A percentile compares a stretch with the other conserved stretches of the same genome.
These are phyloP conservation scores for Drosophila paulistorum DNA, from an alignment of 1,140 invertebrate species.

Conservation along the genomic window DNA sequence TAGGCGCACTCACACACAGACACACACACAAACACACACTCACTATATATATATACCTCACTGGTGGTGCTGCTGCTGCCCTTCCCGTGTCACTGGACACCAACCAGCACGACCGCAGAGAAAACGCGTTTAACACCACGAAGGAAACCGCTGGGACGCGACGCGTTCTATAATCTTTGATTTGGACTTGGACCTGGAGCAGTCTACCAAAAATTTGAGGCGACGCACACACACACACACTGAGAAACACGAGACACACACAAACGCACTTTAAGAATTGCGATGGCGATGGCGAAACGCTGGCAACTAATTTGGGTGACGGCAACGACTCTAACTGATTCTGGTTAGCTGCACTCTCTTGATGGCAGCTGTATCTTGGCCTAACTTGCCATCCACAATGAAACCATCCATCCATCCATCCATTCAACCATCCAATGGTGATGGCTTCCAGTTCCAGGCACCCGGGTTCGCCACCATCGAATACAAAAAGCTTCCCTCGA, in stretches of 20 bases:
- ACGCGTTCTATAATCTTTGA: slow-evolving; percentile 2
- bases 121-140: not conserved
- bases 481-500: slow-evolving; percentile 24
- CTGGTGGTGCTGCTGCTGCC: not conserved
- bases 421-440: not conserved
- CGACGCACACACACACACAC: slow-evolving; percentile 30
- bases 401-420: not conserved
- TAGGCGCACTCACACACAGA: slow-evolving; percentile 51
- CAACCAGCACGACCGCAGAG: slow-evolving; percentile 24
- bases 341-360: slow-evolving; percentile 38
- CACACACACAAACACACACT: no score
- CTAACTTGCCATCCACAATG: slow-evolving; percentile 39
- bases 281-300: slow-evolving; percentile 72
- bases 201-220: not conserved
- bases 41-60: slow-evolving; percentile 8
- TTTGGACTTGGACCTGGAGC: slow-evolving; percentile 21
- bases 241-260: slow-evolving; percentile 25
- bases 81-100: slow-evolving; percentile 23
- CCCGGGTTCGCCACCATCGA: slow-evolving; percentile 32
- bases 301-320: slow-evolving; percentile 80
- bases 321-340: slow-evolving; percentile 31
- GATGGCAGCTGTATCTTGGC: slow-evolving; percentile 32
- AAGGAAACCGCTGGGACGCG: slow-evolving; percentile 5
- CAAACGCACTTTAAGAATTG: slow-evolving; percentile 52
- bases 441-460: slow-evolving; percentile 48